Base-by-base conservation (phyloP, 2,888 invertebrate species). In the Anoplius nigerrimus region DNA sequence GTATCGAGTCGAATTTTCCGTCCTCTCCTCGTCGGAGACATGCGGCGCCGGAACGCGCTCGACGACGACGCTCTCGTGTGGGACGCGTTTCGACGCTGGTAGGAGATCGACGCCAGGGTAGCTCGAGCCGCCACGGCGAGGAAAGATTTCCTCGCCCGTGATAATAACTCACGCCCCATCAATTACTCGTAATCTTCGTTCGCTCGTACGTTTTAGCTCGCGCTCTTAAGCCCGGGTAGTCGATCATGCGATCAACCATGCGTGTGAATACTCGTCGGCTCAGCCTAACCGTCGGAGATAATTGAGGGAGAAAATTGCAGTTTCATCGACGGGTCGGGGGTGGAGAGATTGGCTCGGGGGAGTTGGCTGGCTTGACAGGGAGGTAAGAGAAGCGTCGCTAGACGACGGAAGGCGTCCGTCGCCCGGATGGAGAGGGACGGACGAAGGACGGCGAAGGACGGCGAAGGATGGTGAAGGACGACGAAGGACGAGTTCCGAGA, bases 271-370 rank as follows among this genome's bases (percentile, higher is more conserved):
- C 42, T 34, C 43, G 34, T 56, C 56, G 56, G 34, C 22, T 61
- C 62, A 27, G 66, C 64, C 62, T 46, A 63, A 70, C 62, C 63
- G 65, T 34, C 34, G 34, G 34, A 61, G 65, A 62, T 66, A 70
- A 72, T 70, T 67, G 72, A 67, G 70, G 66, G 62, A 59, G 70
- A 70, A 72, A 75, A 75, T 72, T 75, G 74, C 72, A 69, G 70
- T 74, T 74, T 72, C 74, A 67, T 65, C 66, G 54, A 65, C 57
- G 65, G 57, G n/a, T n/a, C n/a, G 54, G 54, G 54, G 43, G 53
- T 34, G 62, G 20, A 34, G 62, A 54, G 27, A 62, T 21, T 51
- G 24, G 34, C 46, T 53, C 64, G 67, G 60, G 69, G 57, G 45
- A 53, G 62, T 64, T 59, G 56, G 66, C 65, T 67, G 62, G 64